phyloP scores from a whole-genome alignment of 2,797 vertebrate genomes.

The Hypotaenidia philippensis region DNA sequence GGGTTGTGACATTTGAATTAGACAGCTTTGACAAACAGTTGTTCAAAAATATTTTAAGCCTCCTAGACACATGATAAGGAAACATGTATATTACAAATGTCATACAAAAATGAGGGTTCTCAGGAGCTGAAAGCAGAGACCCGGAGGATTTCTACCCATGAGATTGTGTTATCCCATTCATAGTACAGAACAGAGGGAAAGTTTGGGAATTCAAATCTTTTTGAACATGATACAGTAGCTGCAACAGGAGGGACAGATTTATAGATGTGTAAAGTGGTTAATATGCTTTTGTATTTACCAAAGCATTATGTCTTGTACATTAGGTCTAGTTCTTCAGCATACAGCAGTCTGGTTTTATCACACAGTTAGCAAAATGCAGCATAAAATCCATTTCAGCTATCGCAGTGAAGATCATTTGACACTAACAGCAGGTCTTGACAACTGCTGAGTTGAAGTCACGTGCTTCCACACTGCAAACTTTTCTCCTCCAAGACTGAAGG shows the following conservation, averaged over 20 bases:
- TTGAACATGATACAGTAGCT: constrained; percentile 56
- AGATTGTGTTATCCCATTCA: constrained; percentile 69
- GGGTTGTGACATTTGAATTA: constrained; percentile 49
- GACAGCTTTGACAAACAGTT: constrained; percentile 57
- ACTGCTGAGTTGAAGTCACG: neutral
- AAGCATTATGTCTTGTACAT: neutral
- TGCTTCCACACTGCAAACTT: neutral
- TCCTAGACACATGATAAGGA: constrained; percentile 63
- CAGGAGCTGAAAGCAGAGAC: constrained; percentile 47
- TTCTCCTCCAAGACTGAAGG: neutral
- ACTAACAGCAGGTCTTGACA: neutral
- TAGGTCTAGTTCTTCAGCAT: neutral
- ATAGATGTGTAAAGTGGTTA: constrained; percentile 47
- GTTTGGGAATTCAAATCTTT: constrained; percentile 60
- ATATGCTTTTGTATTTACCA: neutral
- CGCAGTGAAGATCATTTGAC: neutral
- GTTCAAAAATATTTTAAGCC: constrained; percentile 60
- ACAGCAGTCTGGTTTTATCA: neutral
- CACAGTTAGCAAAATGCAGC: neutral
- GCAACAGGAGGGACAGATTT: constrained; percentile 48
- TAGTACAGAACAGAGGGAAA: constrained; percentile 62
- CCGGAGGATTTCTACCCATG: constrained; percentile 54
- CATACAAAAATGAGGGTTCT: constrained; percentile 38
- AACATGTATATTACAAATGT: constrained; percentile 66
- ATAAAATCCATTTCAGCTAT: neutral